Conservation (phyloP, 2,113 vertebrate genomes). For the Acinonyx jubatus region DNA sequence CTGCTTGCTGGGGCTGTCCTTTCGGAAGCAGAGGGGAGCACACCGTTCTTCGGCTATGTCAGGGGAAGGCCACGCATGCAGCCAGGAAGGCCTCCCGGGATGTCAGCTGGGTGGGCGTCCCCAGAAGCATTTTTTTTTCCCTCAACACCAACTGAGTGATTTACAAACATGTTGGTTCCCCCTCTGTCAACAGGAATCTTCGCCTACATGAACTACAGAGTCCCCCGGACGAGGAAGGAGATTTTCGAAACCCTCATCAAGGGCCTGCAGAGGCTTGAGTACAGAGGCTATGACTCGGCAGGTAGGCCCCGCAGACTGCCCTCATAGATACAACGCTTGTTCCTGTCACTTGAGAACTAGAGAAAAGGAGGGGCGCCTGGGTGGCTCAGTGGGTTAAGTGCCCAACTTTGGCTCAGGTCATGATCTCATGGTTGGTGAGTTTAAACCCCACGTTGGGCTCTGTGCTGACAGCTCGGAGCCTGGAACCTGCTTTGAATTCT, state of each 20-base stretch:
- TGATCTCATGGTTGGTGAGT: too few species aligned
- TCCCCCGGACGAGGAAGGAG: conserved; percentile 94
- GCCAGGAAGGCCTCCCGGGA: accelerated
- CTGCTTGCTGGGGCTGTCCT: accelerated
- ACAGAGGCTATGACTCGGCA: conserved; percentile 98
- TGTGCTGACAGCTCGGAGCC: too few species aligned
- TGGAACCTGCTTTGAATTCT: too few species aligned
- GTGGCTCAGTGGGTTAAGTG: too few species aligned
- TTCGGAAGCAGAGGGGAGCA: neutral
- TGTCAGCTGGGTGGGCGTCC: neutral
- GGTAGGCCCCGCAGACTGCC: conserved; percentile 82
- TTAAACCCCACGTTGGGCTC: too few species aligned
- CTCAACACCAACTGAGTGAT: neutral
- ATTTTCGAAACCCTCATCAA: conserved; percentile 95
- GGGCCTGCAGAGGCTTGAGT: conserved; percentile 96
- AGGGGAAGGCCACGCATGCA: neutral
- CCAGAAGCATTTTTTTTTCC: neutral
- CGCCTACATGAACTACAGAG: conserved; percentile 97
- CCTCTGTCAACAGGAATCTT: conserved; percentile 92
- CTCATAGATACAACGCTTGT: neutral
- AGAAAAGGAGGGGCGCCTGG: neutral
- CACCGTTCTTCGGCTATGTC: too few species aligned
- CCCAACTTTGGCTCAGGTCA: too few species aligned
- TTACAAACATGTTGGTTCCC: neutral
- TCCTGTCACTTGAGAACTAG: neutral